These are phyloP conservation scores for Augochlora pura DNA, from an alignment of 1,140 invertebrate genomes.

Conservation along the genomic window DNA sequence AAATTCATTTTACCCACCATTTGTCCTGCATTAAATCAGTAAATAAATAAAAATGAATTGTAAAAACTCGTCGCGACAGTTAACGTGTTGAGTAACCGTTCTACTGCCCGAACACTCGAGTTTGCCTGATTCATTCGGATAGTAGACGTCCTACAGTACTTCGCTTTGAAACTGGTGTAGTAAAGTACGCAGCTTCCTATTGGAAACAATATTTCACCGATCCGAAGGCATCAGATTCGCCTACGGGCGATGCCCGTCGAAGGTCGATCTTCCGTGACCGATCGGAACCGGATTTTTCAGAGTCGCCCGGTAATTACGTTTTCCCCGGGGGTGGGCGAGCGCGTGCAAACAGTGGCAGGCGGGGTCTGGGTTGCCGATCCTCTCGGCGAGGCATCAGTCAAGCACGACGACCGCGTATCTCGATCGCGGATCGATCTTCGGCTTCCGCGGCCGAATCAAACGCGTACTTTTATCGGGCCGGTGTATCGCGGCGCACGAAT, in stretches of 20 bases:
- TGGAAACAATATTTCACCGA: too few relatives aligned
- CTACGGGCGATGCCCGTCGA: not conserved
- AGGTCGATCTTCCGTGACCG: not conserved
- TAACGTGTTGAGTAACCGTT: too few relatives aligned
- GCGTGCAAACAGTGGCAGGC: conserved; percentile 3
- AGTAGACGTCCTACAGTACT: too few relatives aligned
- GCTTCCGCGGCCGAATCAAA: not conserved
- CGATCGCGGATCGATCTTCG: conserved; percentile 16
- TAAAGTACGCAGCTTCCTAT: too few relatives aligned
- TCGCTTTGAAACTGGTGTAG: too few relatives aligned
- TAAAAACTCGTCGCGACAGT: too few relatives aligned
- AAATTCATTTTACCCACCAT: too few relatives aligned
- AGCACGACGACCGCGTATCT: conserved; percentile 16
- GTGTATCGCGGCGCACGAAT: conserved; percentile 1
- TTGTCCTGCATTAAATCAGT: too few relatives aligned
- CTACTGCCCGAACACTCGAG: too few relatives aligned
- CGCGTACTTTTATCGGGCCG: conserved; percentile 10
- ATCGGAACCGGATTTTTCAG: conserved; percentile 5
- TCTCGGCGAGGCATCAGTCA: not conserved
- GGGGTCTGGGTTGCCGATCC: not conserved
- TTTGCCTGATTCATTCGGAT: too few relatives aligned
- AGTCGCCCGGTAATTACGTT: not conserved
- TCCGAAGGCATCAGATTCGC: too few relatives aligned
- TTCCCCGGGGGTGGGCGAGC: not conserved
- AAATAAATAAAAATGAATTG: too few relatives aligned